phyloP scores from a whole-genome alignment of 1,140 invertebrate genomes.

The Tyrophagus putrescentiae region DNA sequence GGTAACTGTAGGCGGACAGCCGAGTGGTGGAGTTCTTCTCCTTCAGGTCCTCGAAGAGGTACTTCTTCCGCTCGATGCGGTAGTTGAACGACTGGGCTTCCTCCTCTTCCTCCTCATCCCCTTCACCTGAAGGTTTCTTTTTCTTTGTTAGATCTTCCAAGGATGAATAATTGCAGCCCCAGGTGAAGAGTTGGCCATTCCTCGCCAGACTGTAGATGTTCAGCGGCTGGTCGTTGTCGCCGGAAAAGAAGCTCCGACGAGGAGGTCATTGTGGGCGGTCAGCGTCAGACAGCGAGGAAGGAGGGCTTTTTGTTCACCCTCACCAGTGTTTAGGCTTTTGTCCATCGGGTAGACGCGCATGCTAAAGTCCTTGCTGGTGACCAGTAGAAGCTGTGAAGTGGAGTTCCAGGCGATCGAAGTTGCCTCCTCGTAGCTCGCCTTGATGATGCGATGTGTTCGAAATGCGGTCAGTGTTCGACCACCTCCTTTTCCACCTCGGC shows the following conservation, averaged over 20 bases:
- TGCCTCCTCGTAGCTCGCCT: slow-evolving; percentile 59
- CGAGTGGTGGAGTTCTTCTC: slow-evolving; percentile 38
- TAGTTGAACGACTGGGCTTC: slow-evolving; percentile 43
- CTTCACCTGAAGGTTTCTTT: neutral
- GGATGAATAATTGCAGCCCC: slow-evolving; percentile 36
- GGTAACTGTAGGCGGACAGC: slow-evolving; percentile 62
- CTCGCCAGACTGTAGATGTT: slow-evolving; percentile 37
- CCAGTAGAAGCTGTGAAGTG: slow-evolving; percentile 68
- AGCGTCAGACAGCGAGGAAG: slow-evolving; percentile 53
- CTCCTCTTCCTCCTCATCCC: slow-evolving; percentile 26
- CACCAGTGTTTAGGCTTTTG: slow-evolving; percentile 35
- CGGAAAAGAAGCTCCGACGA: slow-evolving; percentile 73
- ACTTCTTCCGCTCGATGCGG: slow-evolving; percentile 51
- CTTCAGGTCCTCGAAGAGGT: slow-evolving; percentile 50
- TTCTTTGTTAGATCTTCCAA: slow-evolving; percentile 7
- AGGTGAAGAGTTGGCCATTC: slow-evolving; percentile 59
- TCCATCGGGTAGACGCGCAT: slow-evolving; percentile 60
- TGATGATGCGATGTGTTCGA: slow-evolving; percentile 62
- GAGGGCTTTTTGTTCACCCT: too few relatives aligned
- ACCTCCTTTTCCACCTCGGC: slow-evolving; percentile 11
- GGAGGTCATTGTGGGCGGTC: slow-evolving; percentile 59
- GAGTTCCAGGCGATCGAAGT: slow-evolving; percentile 76
- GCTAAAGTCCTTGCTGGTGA: slow-evolving; percentile 73
- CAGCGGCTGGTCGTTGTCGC: neutral
- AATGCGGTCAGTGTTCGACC: slow-evolving; percentile 67